Evolutionary conservation across 2,113 vertebrate species (phyloP).

Genomic region (Montifringilla adamsi): DNA sequence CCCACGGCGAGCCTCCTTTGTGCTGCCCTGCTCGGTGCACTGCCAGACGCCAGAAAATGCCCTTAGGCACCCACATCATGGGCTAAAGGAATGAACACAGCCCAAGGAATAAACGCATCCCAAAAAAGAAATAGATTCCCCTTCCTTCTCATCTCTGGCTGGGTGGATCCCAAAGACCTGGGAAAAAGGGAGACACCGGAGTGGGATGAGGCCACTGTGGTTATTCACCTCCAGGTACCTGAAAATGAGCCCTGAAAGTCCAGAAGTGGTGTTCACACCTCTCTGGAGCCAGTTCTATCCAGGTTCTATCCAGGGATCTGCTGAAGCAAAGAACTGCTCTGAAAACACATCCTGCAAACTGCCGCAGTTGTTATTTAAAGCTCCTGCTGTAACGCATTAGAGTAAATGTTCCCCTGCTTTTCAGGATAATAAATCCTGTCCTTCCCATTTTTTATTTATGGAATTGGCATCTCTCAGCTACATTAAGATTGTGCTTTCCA

Average conservation of each 20-base stretch:
- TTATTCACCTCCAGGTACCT: background rate
- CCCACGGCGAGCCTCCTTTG: fast-evolving
- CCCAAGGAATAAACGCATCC: too few relatives aligned
- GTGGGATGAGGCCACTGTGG: background rate
- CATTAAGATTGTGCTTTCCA: background rate
- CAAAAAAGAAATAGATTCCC: background rate
- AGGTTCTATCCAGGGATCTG: background rate
- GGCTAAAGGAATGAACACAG: background rate
- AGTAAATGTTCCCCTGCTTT: background rate
- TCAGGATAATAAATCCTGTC: background rate
- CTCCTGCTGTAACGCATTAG: background rate
- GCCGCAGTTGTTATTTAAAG: background rate
- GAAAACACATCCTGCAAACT: background rate
- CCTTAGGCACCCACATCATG: background rate
- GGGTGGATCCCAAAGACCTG: background rate
- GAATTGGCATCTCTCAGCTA: background rate
- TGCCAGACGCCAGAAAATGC: background rate
- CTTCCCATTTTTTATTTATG: background rate
- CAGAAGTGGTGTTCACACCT: background rate
- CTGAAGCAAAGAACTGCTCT: background rate
- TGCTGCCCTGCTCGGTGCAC: background rate
- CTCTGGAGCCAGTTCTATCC: background rate
- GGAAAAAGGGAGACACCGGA: background rate
- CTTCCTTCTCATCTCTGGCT: background rate
- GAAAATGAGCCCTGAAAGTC: background rate